Conservation (phyloP, 2,113 vertebrate species). For the Pagrus major region DNA sequence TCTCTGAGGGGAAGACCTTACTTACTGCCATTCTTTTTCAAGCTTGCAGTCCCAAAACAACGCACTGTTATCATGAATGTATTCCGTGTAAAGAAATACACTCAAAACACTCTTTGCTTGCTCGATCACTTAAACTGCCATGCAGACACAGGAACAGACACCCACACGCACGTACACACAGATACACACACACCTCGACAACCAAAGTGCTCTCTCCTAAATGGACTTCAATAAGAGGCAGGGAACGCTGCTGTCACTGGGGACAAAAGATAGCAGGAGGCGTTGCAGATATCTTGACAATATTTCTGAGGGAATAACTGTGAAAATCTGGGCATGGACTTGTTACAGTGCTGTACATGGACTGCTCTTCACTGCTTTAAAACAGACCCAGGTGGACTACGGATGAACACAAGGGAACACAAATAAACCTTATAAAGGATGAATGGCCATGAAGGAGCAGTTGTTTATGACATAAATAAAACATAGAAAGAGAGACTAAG, state of each 20-base stretch:
- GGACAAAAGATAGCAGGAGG: conserved; percentile 71
- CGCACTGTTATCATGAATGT: conserved; percentile 83
- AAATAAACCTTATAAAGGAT: conserved; percentile 79
- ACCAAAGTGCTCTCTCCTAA: conserved; percentile 89
- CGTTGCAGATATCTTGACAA: conserved; percentile 74
- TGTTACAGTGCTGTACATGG: conserved; percentile 64
- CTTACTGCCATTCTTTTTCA: conserved; percentile 65
- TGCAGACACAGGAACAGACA: conserved; percentile 58
- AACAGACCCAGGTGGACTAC: conserved; percentile 67
- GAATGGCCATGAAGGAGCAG: conserved; percentile 79
- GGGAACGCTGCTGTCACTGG: conserved; percentile 72
- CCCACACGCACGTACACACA: conserved; percentile 47
- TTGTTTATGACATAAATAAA: conserved; percentile 75
- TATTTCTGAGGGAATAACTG: conserved; percentile 81
- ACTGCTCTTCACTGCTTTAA: conserved; percentile 62
- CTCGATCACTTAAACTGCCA: conserved; percentile 71
- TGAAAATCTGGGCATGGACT: conserved; percentile 75
- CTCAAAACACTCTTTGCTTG: conserved; percentile 53
- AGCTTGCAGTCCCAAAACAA: conserved; percentile 60
- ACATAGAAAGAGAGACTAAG: conserved; percentile 60
- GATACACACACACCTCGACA: conserved; percentile 77
- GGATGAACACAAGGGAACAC: conserved; percentile 74
- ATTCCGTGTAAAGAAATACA: conserved; percentile 75
- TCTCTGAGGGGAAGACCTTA: conserved; percentile 44
- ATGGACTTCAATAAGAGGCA: conserved; percentile 81